Percentiles rank a stretch among this genome's conserved stretches.
phyloP scores from a whole-genome alignment of 1,140 invertebrate genomes.

The Odontomachus brunneus region DNA sequence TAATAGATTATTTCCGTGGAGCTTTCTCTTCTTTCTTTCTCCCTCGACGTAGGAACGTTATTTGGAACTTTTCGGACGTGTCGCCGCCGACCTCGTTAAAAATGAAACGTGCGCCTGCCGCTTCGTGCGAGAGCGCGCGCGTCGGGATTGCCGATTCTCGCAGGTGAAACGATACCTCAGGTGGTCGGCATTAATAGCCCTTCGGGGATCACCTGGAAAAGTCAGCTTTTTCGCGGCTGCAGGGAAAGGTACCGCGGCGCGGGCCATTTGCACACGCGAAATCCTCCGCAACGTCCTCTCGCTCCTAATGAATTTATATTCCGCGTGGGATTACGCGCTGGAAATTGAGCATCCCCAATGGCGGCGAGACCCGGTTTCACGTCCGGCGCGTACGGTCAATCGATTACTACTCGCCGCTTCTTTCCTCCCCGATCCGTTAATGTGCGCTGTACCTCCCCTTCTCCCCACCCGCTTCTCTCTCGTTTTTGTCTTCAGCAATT shows the following conservation, averaged over 20 bases:
- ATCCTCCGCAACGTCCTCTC: background rate
- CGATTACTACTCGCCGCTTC: background rate
- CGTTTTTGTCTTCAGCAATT: too few species aligned
- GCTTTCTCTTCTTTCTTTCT: too few species aligned
- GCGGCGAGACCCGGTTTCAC: background rate
- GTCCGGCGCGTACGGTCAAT: background rate
- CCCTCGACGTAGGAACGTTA: background rate
- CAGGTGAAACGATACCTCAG: conserved; percentile 30
- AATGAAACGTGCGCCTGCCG: conserved; percentile 2
- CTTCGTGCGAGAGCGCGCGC: too few species aligned
- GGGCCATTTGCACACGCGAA: background rate
- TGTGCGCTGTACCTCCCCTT: background rate
- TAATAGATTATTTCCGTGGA: conserved; percentile 10
- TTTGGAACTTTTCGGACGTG: background rate
- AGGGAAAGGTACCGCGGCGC: conserved; percentile 19
- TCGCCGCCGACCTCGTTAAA: conserved; percentile 8
- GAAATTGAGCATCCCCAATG: background rate
- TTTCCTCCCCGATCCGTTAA: conserved; percentile 4
- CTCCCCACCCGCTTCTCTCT: too few species aligned
- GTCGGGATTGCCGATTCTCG: conserved; percentile 6
- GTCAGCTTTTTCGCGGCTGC: background rate
- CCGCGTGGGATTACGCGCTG: background rate
- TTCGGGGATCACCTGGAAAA: background rate
- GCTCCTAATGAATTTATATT: background rate
- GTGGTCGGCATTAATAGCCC: conserved; percentile 43